Evolutionary conservation across 2,797 vertebrate genomes (phyloP), one percentile per base, ranked within the genome.

Genomic region (Bovichtus diacanthus): DNA sequence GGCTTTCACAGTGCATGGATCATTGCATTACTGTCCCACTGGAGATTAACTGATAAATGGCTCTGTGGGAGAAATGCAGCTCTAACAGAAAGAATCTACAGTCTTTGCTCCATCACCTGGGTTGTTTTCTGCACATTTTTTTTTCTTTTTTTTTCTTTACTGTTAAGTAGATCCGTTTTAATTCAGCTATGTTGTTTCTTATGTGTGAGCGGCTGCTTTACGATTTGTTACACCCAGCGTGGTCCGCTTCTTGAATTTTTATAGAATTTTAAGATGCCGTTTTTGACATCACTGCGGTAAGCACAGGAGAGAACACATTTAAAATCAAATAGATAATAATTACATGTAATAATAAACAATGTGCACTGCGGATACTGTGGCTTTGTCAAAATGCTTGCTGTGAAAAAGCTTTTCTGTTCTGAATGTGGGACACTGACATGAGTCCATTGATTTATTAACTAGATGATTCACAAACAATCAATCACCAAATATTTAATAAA

Each of bases 31-130:
- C 44, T 66, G 44, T 82, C 80, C 72, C 70, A 49, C 78, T 73
- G 76, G 69, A 90, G 83, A 90, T 84, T 5, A 77, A 63, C 73
- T 75, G 86, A 92, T 90, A 81, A 79, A 83, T 46, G 78, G 36
- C 55, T 85, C 64, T 56, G 31, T 2, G 49, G n/a, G 49, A 67
- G 54, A 29, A 64, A 51, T 47, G 8, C 0, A 64, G 53, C 47
- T 54, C 10, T 6, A 51, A 81, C 51, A 53, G 25, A 62, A 74
- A 54, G 61, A 47, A 46, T 61, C 44, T 34, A 41, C 47, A 60
- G 43, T 61, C 50, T 58, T 2, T 38, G 34, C 70, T 61, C 21
- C 46, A 18, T 29, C 82, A 74, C 25, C 50, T 49, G 5, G 8
- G 8, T 9, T 46, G 7, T 49, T n/a, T 50, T 51, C n/a, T 31